A percentile compares a stretch with the other conserved stretches of the same genome.
Conservation (phyloP, 2,888 invertebrate species). For the Lathronympha strigana region DNA sequence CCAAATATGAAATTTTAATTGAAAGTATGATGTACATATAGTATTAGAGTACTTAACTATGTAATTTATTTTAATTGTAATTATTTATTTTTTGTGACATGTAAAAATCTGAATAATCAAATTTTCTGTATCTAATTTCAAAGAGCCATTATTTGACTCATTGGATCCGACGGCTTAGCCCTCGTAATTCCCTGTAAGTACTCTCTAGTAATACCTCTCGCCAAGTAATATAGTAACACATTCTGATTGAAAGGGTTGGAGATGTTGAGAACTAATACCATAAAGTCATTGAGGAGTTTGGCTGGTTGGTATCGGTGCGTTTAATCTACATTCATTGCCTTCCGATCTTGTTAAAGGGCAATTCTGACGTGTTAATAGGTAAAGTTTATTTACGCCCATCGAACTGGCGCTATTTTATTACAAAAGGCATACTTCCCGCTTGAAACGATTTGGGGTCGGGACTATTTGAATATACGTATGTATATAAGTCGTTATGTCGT, state of each 20-base stretch:
- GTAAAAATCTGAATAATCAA: too few relatives aligned
- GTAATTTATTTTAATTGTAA: too few relatives aligned
- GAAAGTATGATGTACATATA: too few relatives aligned
- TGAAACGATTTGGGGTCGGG: not conserved
- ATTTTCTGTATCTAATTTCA: too few relatives aligned
- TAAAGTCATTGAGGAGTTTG: constrained; percentile 74
- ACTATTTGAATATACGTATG: not conserved
- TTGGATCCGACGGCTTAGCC: not conserved
- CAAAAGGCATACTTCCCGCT: constrained; percentile 20
- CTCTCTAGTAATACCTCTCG: constrained; percentile 3
- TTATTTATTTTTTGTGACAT: too few relatives aligned
- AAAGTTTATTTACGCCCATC: constrained; percentile 72
- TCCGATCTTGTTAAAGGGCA: constrained; percentile 76
- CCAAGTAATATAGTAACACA: constrained; percentile 35
- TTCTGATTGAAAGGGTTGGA: constrained; percentile 42
- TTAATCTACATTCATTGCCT: constrained; percentile 77
- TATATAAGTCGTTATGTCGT: not conserved
- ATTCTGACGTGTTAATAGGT: constrained; percentile 79
- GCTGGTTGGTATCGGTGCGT: constrained; percentile 73
- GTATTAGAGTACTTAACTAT: too few relatives aligned
- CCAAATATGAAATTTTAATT: too few relatives aligned
- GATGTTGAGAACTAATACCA: constrained; percentile 70
- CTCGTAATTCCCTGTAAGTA: not conserved
- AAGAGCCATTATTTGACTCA: too few relatives aligned
- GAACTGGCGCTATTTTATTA: constrained; percentile 61